A percentile compares a stretch with the other conserved stretches of the same genome.
phyloP scores from a whole-genome alignment of 2,113 vertebrate genomes.

The Mystacornis crossleyi region DNA sequence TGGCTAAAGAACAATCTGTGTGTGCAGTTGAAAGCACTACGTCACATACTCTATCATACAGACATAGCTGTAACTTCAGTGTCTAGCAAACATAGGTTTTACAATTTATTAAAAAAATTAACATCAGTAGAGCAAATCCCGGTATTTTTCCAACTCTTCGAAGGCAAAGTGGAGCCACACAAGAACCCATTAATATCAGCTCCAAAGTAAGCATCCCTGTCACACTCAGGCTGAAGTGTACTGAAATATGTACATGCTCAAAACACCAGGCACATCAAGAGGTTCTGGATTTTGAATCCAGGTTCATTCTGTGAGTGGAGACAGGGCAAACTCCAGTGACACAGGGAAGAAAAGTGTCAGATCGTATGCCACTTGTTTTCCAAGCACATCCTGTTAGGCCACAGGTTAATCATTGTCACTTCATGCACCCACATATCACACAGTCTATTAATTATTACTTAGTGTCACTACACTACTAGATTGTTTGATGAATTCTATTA shows the following conservation, averaged over 20 bases:
- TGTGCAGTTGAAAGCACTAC: background rate
- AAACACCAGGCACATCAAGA: background rate
- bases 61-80: background rate
- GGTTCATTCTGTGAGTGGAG: background rate
- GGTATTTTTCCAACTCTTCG: background rate
- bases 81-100: background rate
- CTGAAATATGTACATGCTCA: background rate
- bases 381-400: background rate
- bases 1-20: background rate
- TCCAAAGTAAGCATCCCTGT: background rate
- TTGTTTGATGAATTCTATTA: background rate
- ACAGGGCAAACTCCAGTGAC: background rate
- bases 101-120: background rate
- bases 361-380: background rate
- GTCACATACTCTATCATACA: background rate
- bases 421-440: background rate
- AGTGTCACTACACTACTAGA: background rate
- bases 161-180: background rate
- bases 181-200: background rate
- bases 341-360: background rate
- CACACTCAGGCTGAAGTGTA: background rate
- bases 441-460: slow-evolving; percentile 33
- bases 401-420: slow-evolving; percentile 20
- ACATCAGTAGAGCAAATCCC: background rate
- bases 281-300: background rate